Conservation (phyloP, 2,888 invertebrate genomes). For the Thelaira solivaga region DNA sequence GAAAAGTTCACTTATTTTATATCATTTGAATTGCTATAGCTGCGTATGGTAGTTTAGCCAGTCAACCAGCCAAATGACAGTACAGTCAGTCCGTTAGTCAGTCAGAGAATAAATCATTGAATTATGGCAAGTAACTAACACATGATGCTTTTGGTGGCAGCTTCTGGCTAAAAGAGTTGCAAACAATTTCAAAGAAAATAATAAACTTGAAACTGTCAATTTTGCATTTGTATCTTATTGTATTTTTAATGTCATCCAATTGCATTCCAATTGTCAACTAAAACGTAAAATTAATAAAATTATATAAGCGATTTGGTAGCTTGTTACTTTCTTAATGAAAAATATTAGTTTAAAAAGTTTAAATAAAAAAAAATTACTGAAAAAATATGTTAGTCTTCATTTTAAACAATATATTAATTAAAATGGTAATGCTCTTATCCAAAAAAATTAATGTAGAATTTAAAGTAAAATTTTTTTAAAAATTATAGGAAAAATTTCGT, state of each 20-base stretch:
- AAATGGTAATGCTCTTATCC: too few species aligned
- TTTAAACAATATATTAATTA: too few species aligned
- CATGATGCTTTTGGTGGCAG: constrained; percentile 30
- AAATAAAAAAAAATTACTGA: too few species aligned
- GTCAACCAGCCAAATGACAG: neutral
- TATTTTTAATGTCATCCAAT: constrained; percentile 69
- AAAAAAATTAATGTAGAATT: too few species aligned
- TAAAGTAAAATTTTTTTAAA: too few species aligned
- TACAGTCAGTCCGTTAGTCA: neutral
- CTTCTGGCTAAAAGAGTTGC: constrained; percentile 4
- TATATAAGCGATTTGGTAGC: too few species aligned
- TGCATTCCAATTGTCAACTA: constrained; percentile 64
- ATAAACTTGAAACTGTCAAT: constrained; percentile 57
- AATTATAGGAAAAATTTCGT: too few species aligned
- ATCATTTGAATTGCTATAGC: constrained; percentile 23
- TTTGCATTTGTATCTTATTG: constrained; percentile 71
- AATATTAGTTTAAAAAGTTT: too few species aligned
- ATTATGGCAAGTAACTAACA: neutral
- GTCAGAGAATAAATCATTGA: constrained; percentile 7
- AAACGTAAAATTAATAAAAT: too few species aligned
- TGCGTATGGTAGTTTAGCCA: neutral
- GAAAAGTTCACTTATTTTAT: constrained; percentile 51
- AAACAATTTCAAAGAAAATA: neutral
- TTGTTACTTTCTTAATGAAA: too few species aligned
- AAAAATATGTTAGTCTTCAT: too few species aligned